Evolutionary conservation across 2,113 vertebrate genomes (phyloP).

Genomic region (Amblyopsis rosae): DNA sequence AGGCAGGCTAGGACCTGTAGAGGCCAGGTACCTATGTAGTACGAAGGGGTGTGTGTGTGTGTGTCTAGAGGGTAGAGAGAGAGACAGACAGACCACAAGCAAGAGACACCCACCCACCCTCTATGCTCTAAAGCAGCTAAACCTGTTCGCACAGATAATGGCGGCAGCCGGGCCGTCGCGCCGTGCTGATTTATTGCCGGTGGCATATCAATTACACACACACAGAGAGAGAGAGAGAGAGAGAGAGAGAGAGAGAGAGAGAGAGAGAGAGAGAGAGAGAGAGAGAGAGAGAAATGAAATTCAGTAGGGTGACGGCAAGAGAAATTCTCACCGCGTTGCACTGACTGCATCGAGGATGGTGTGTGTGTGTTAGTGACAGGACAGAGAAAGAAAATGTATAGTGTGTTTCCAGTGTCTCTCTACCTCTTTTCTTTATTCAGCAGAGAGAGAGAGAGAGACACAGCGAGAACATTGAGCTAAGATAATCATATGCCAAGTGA

Average conservation of each 20-base stretch:
- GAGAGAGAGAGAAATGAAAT: background rate
- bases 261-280: background rate
- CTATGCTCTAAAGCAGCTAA: slow-evolving; percentile 57
- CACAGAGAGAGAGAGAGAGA: slow-evolving; percentile 1
- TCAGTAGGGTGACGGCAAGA: background rate
- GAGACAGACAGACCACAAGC: background rate
- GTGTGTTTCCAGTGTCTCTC: no score
- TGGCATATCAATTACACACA: slow-evolving; percentile 78
- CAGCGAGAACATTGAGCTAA: no score
- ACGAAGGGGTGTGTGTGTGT: background rate
- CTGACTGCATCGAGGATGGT: background rate
- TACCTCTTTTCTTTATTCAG: no score
- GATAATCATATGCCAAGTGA: no score
- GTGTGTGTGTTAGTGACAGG: no score
- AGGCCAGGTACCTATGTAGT: background rate
- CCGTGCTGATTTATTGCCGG: slow-evolving; percentile 71
- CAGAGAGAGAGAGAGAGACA: no score
- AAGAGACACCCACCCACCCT: slow-evolving; percentile 22
- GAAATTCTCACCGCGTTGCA: background rate
- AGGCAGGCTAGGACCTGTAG: background rate
- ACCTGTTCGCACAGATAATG: slow-evolving; percentile 69
- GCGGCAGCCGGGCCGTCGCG: slow-evolving; percentile 41
- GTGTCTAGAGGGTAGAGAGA: background rate
- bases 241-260: background rate
- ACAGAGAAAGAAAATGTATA: no score